These are phyloP conservation scores for Pseudococcus jackbeardsleyi DNA, from an alignment of 2,888 invertebrate species.

Conservation along the genomic window DNA sequence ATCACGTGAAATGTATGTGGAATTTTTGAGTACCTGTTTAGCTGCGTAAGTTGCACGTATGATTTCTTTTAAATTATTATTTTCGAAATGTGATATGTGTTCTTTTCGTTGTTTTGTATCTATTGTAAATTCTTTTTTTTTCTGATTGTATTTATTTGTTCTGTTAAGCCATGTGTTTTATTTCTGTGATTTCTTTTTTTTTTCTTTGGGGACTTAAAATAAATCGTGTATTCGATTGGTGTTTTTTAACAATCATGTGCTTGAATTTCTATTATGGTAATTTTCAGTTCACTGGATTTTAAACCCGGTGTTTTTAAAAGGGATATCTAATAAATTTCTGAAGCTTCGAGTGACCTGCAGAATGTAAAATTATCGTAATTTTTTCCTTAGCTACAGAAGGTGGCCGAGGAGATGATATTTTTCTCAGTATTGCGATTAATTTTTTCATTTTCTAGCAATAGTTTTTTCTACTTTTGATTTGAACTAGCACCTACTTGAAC, in stretches of 20 bases:
- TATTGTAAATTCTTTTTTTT: slow-evolving; percentile 20
- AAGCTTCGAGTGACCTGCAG: too few species aligned
- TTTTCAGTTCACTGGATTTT: too few species aligned
- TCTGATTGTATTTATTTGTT: slow-evolving; percentile 22
- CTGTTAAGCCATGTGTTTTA: slow-evolving; percentile 34
- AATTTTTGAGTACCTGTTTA: slow-evolving; percentile 46
- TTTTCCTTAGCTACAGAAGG: too few species aligned
- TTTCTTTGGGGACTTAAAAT: slow-evolving; percentile 37
- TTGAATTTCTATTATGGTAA: too few species aligned
- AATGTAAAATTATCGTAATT: too few species aligned
- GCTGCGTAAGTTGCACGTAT: slow-evolving; percentile 37
- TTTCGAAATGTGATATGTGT: slow-evolving; percentile 50
- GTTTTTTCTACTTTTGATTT: too few species aligned
- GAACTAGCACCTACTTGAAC: too few species aligned
- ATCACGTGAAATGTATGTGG: not conserved
- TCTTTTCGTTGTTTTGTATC: slow-evolving; percentile 51
- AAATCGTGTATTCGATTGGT: slow-evolving; percentile 10
- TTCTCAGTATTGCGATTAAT: too few species aligned
- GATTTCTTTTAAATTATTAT: slow-evolving; percentile 46
- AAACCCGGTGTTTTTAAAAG: too few species aligned
- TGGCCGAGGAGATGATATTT: too few species aligned
- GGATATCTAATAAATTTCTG: too few species aligned
- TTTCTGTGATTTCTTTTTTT: slow-evolving; percentile 53
- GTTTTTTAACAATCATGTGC: not conserved
- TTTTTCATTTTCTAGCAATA: too few species aligned